Evolutionary conservation across 2,888 invertebrate genomes (phyloP).

Genomic region (Tolmerus cingulatus): DNA sequence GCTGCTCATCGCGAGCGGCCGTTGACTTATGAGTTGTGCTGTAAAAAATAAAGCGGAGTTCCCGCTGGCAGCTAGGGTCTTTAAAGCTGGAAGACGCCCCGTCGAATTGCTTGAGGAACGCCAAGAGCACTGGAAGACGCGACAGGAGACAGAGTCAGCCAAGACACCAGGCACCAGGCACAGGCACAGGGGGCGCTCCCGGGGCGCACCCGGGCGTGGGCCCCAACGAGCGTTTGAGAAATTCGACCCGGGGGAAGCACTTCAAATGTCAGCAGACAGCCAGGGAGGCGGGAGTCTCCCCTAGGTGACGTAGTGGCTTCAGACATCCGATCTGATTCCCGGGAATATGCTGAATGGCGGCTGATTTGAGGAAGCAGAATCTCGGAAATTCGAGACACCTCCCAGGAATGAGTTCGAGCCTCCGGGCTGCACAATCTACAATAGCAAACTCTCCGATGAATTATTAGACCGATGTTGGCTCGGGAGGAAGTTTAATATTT

Average conservation of each 20-base stretch:
- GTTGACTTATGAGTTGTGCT: not conserved
- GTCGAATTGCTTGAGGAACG: not conserved
- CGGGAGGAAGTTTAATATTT: not conserved
- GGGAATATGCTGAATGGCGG: conserved; percentile 16
- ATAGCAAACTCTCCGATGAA: not conserved
- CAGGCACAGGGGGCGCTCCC: not conserved
- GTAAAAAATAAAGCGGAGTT: not conserved
- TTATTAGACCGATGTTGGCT: not conserved
- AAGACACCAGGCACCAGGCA: not conserved
- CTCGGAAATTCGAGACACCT: not conserved
- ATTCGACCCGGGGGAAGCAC: conserved; percentile 17
- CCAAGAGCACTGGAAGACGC: not conserved
- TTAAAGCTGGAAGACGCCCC: not conserved
- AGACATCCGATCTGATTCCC: conserved; percentile 7
- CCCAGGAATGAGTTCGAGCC: not conserved
- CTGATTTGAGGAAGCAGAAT: not conserved
- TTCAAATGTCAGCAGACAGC: conserved; percentile 22
- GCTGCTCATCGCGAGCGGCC: not conserved
- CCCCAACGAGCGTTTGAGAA: not conserved
- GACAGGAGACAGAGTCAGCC: not conserved
- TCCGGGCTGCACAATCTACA: not conserved
- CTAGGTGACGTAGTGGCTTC: not conserved
- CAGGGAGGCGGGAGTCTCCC: not conserved
- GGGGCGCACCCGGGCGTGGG: not conserved
- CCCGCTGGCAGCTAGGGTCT: not conserved